Conservation (phyloP, 2,888 invertebrate genomes). For the Calliopum simillimum region DNA sequence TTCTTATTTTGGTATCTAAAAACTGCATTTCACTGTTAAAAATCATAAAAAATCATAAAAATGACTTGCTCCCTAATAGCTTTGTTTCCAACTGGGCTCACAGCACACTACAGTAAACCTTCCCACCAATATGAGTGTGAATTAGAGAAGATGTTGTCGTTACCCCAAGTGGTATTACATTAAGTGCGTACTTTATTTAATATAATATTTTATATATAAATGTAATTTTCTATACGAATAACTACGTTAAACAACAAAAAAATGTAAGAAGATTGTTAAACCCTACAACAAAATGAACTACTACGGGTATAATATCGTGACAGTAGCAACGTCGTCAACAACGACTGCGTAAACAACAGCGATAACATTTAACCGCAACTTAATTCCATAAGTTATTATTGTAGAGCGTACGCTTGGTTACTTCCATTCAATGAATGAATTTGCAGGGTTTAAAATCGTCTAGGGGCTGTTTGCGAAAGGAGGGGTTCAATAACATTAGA, state of each 20-base stretch:
- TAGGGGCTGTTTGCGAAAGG: too few species aligned
- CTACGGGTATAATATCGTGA: not conserved
- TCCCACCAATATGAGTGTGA: too few species aligned
- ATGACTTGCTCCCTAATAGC: too few species aligned
- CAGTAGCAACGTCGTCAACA: not conserved
- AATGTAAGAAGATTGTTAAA: slow-evolving; percentile 37
- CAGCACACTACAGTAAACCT: too few species aligned
- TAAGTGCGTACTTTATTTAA: slow-evolving; percentile 16
- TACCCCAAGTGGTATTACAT: not conserved
- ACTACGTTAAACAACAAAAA: slow-evolving; percentile 38
- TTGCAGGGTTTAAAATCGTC: not conserved
- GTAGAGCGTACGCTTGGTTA: slow-evolving; percentile 31
- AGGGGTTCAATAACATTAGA: too few species aligned
- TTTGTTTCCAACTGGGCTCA: too few species aligned
- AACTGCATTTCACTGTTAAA: too few species aligned
- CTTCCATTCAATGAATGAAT: slow-evolving; percentile 37
- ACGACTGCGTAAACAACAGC: slow-evolving; percentile 7
- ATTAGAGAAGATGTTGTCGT: slow-evolving; percentile 18
- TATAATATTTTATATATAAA: slow-evolving; percentile 24
- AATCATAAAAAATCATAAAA: too few species aligned
- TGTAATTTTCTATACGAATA: slow-evolving; percentile 34
- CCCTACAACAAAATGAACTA: not conserved
- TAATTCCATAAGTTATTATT: slow-evolving; percentile 23
- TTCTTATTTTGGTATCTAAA: too few species aligned
- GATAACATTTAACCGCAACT: slow-evolving; percentile 35